These are phyloP conservation scores for Hemaris fuciformis DNA, from an alignment of 2,888 invertebrate genomes.

Conservation along the genomic window DNA sequence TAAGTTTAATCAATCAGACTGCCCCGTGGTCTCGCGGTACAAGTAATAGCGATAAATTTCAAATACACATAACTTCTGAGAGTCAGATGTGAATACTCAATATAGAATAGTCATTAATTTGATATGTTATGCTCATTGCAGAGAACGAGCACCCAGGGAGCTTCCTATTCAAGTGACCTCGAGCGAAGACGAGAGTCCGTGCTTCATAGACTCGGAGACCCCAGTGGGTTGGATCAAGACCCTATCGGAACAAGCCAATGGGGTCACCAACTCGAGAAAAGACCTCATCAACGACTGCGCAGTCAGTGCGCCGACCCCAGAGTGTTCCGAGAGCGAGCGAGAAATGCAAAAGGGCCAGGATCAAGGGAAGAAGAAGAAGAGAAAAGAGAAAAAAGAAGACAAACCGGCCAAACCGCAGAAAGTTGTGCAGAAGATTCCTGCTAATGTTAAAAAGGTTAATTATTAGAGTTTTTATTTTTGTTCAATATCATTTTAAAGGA, in stretches of 20 bases:
- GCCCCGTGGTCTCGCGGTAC: no score
- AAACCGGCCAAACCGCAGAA: constrained; percentile 39
- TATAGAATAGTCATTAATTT: no score
- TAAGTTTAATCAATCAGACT: no score
- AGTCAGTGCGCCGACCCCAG: constrained; percentile 52
- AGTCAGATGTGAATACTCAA: no score
- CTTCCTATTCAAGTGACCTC: constrained; percentile 73
- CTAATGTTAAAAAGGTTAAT: constrained; percentile 63
- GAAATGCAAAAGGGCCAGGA: constrained; percentile 29
- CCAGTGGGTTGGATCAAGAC: constrained; percentile 72
- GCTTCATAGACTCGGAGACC: constrained; percentile 71
- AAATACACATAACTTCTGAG: no score
- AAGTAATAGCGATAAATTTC: no score
- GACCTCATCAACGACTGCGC: constrained; percentile 70
- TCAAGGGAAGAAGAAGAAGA: constrained; percentile 43
- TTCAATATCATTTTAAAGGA: background rate
- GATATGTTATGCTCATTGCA: no score
- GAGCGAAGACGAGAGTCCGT: constrained; percentile 76
- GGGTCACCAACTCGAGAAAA: constrained; percentile 68
- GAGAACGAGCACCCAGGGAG: constrained; percentile 80
- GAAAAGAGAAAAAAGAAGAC: constrained; percentile 54
- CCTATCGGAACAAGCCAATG: constrained; percentile 64
- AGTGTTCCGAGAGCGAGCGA: constrained; percentile 55
- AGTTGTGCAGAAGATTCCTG: constrained; percentile 51
- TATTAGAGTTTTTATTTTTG: background rate